A percentile compares a stretch with the other conserved stretches of the same genome.
These are phyloP conservation scores for Cerceris ruficornis DNA, from an alignment of 2,888 invertebrate species.

Conservation along the genomic window DNA sequence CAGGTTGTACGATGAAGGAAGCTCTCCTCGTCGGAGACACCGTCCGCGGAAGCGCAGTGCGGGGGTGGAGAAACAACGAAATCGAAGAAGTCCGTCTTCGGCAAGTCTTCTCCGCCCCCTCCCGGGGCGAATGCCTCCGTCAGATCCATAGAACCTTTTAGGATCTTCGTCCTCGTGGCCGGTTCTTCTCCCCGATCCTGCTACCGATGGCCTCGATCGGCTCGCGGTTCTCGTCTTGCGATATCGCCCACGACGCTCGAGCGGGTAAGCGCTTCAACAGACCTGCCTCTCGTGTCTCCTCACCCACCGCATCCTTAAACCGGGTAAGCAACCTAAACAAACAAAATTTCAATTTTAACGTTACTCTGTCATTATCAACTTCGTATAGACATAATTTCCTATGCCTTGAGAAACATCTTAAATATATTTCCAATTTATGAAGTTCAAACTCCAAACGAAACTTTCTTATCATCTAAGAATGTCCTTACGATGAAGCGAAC, in stretches of 20 bases:
- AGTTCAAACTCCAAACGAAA: neutral
- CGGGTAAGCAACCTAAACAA: slow-evolving; percentile 41
- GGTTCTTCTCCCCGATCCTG: neutral
- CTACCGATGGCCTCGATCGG: slow-evolving; percentile 8
- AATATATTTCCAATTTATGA: too few relatives aligned
- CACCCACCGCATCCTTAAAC: slow-evolving; percentile 71
- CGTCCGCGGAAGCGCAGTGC: slow-evolving; percentile 78
- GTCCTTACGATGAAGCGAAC: too few relatives aligned
- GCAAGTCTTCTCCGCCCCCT: slow-evolving; percentile 85
- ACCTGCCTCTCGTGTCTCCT: slow-evolving; percentile 59
- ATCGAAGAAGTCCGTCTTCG: slow-evolving; percentile 94
- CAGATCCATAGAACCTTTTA: slow-evolving; percentile 86
- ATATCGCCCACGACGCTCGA: neutral
- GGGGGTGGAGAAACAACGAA: slow-evolving; percentile 89
- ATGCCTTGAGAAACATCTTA: too few relatives aligned
- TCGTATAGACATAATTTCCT: neutral
- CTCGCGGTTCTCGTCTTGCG: neutral
- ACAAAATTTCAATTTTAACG: slow-evolving; percentile 3
- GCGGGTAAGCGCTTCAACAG: slow-evolving; percentile 47
- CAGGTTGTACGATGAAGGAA: slow-evolving; percentile 82
- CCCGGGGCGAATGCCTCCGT: slow-evolving; percentile 89
- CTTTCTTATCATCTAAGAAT: too few relatives aligned
- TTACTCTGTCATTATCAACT: neutral
- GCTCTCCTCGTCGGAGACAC: slow-evolving; percentile 86
- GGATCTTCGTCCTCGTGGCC: slow-evolving; percentile 45